Conservation (phyloP, 2,113 vertebrate genomes). For the Turnix velox region DNA sequence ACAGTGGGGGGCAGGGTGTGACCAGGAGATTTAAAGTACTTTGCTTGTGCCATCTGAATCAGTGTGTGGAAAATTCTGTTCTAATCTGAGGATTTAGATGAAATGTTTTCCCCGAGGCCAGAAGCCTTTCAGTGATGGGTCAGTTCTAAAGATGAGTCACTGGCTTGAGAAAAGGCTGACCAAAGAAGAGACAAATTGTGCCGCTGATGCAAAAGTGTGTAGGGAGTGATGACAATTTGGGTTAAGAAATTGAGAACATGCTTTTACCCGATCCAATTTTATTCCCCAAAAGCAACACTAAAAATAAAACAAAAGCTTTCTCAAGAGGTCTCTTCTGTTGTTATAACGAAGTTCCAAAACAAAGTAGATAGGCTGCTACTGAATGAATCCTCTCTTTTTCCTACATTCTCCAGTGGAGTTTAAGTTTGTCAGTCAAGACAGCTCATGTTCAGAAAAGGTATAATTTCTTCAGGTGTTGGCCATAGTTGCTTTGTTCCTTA, state of each 20-base stretch:
- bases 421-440: background rate
- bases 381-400: background rate
- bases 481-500: background rate
- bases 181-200: background rate
- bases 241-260: slow-evolving; percentile 22
- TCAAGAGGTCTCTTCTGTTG: slow-evolving; percentile 7
- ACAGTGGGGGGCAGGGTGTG: background rate
- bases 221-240: slow-evolving; percentile 23
- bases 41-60: background rate
- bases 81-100: background rate
- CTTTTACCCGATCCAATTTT: background rate
- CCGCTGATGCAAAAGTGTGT: background rate
- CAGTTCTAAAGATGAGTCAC: slow-evolving; percentile 54
- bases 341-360: background rate
- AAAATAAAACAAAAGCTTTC: slow-evolving; percentile 45
- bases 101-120: background rate
- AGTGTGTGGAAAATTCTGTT: background rate
- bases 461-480: background rate
- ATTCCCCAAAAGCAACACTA: background rate
- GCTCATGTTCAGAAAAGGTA: background rate
- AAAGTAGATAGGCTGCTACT: background rate
- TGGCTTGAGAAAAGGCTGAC: slow-evolving; percentile 14
- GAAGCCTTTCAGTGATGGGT: background rate
- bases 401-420: background rate
- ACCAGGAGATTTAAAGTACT: background rate